phyloP scores from a whole-genome alignment of 1,140 invertebrate genomes.

The Thaumetopoea pityocampa region DNA sequence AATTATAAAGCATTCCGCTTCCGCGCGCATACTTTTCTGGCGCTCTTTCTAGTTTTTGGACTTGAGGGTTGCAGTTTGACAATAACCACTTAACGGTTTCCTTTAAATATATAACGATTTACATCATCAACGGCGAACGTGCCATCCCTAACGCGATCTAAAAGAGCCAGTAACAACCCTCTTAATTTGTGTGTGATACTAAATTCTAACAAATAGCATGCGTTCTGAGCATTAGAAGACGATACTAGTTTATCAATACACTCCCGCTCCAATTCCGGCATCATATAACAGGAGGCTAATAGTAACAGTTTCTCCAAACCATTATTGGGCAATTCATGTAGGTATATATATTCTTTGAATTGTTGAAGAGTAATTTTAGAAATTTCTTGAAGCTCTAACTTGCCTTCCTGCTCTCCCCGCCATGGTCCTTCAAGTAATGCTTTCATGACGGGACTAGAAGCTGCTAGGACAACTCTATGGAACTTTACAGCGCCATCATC shows the following conservation, averaged over 20 bases:
- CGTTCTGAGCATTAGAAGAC: slow-evolving; percentile 22
- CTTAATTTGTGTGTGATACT: slow-evolving; percentile 26
- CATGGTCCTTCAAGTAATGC: slow-evolving; percentile 31
- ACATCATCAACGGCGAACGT: slow-evolving; percentile 21
- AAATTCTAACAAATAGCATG: slow-evolving; percentile 29
- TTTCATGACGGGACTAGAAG: slow-evolving; percentile 28
- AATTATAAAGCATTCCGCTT: no score
- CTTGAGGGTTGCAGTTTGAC: no score
- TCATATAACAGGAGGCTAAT: slow-evolving; percentile 31
- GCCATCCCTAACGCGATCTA: slow-evolving; percentile 27
- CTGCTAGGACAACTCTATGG: slow-evolving; percentile 29
- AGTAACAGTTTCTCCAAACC: slow-evolving; percentile 29
- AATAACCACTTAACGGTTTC: no score
- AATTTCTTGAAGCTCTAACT: slow-evolving; percentile 24
- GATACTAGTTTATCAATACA: slow-evolving; percentile 26
- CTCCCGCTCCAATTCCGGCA: slow-evolving; percentile 28
- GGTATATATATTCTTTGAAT: slow-evolving; percentile 33
- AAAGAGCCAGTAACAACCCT: slow-evolving; percentile 22
- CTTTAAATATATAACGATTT: no score
- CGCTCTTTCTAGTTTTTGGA: no score
- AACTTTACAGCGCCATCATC: slow-evolving; percentile 29
- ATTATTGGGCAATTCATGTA: slow-evolving; percentile 23
- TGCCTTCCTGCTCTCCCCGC: slow-evolving; percentile 24
- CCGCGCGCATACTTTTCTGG: no score
- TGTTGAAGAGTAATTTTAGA: slow-evolving; percentile 23